Base-by-base conservation (phyloP, 2,797 vertebrate genomes). In the Coreius guichenoti region DNA sequence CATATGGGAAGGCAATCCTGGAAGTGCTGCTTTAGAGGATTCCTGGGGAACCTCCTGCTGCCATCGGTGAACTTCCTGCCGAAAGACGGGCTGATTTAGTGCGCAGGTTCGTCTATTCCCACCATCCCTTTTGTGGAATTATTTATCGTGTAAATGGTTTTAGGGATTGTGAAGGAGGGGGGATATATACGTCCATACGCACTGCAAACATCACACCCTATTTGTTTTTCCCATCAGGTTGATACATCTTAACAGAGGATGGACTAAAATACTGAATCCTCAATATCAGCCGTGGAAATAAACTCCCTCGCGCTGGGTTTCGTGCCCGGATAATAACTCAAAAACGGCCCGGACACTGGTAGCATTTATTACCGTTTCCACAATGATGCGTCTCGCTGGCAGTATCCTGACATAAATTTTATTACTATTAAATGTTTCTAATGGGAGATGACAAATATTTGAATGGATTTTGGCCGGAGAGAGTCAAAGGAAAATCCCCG, bases 381-480 rank as follows among this genome's bases (percentile, higher is more conserved):
- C 93, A 94, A 95, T 96, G 94, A 93, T 93, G 94, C 93, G 95
- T 94, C 96, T 95, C 86, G 78, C 94, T 98, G 97, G 97, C 96
- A 96, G 94, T 94, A 95, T 96, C 93, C 94, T 96, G 95, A 93
- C 95, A 96, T 98, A 97, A 96, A 97, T 98, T 97, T 93, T 96
- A 97, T 96, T 96, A 96, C 95, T 96, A 97, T 97, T 97, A 97
- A 97, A 98, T 96, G 94, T 96, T 97, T 97, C 97, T 98, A 97
- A 98, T 96, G 97, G 96, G 97, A 98, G 96, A 96, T 97, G 97
- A 98, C 97, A 98, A 97, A 98, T 97, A 97, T 94, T 96, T 97
- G 96, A 97, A 96, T 94, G 88, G 95, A 94, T 92, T 94, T 97
- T 98, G 98, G 97, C 97, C 96, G 92, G 87, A 89, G 85, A 82